phyloP scores from a whole-genome alignment of 2,888 invertebrate species.

The Petrophora chlorosata region DNA sequence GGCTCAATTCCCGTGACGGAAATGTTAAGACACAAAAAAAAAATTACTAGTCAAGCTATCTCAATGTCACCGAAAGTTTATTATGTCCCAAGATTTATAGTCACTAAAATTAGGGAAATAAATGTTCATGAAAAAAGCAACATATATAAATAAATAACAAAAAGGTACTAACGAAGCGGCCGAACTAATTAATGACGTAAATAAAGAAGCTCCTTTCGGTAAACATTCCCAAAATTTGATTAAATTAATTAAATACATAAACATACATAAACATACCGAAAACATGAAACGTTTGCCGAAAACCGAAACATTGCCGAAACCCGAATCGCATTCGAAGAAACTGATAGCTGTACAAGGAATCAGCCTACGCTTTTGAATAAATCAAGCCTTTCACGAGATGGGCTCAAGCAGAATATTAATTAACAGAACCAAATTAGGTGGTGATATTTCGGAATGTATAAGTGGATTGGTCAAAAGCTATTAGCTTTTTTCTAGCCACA shows the following conservation, averaged over 20 bases:
- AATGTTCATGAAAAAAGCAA: too few relatives aligned
- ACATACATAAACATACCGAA: constrained; percentile 13
- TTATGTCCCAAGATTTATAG: too few relatives aligned
- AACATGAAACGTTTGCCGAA: constrained; percentile 27
- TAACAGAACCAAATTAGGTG: constrained; percentile 17
- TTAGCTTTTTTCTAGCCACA: too few relatives aligned
- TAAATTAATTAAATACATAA: constrained; percentile 5
- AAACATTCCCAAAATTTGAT: not conserved
- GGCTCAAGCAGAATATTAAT: constrained; percentile 16
- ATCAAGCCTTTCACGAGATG: constrained; percentile 23
- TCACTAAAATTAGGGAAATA: too few relatives aligned
- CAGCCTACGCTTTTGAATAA: constrained; percentile 16
- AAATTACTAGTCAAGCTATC: too few relatives aligned
- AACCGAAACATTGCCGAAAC: constrained; percentile 34
- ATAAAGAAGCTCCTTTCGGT: constrained; percentile 1
- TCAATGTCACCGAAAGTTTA: too few relatives aligned
- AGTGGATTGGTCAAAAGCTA: not conserved
- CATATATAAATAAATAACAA: too few relatives aligned
- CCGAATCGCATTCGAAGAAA: constrained; percentile 33
- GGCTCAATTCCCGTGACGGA: too few relatives aligned
- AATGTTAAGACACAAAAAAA: too few relatives aligned
- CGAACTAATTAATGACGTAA: not conserved
- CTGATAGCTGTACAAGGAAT: constrained; percentile 22
- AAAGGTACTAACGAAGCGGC: not conserved
- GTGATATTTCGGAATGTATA: not conserved